phyloP scores from a whole-genome alignment of 2,888 invertebrate genomes.

The Branchellion lobata region DNA sequence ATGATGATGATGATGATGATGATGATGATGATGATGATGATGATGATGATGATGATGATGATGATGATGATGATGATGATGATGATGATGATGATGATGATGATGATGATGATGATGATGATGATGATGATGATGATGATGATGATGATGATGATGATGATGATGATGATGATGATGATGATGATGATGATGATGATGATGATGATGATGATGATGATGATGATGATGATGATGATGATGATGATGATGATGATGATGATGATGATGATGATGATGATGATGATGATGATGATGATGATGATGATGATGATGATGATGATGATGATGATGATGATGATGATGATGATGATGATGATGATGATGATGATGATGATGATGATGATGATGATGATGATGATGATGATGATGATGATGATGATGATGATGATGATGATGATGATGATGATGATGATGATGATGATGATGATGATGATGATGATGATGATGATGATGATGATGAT shows the following conservation, averaged over 20 bases:
- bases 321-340: conserved; percentile 1
- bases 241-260: conserved; percentile 40
- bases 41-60: conserved; percentile 40
- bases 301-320: conserved; percentile 32
- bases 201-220: conserved; percentile 40
- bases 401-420: background rate
- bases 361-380: background rate
- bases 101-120: conserved; percentile 40
- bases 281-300: conserved; percentile 38
- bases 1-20: conserved; percentile 40
- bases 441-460: conserved; percentile 4
- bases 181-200: conserved; percentile 40
- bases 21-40: conserved; percentile 40
- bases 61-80: conserved; percentile 40
- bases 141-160: conserved; percentile 40
- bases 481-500: conserved; percentile 30
- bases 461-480: conserved; percentile 15
- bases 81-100: conserved; percentile 40
- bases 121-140: conserved; percentile 40
- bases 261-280: conserved; percentile 40
- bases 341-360: background rate
- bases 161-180: conserved; percentile 40
- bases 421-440: background rate
- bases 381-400: background rate
- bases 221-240: conserved; percentile 40